Evolutionary conservation across 2,113 vertebrate species (phyloP), one percentile per base, ranked within the genome.

Genomic region (Podilymbus podiceps): DNA sequence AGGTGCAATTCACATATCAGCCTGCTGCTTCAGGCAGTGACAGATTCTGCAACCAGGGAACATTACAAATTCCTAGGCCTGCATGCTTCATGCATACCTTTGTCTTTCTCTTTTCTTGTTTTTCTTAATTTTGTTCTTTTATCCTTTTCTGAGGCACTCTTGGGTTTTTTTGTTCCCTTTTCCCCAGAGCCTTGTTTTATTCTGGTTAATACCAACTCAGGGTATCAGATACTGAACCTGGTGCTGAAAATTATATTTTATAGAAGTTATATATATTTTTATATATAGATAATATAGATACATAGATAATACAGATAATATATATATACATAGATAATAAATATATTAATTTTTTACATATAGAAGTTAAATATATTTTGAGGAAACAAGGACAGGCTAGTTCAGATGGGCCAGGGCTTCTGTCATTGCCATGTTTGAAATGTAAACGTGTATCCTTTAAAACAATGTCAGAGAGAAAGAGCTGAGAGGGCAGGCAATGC

Each of bases 1-100:
- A 95, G 68, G 68, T 94, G 95, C 60, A 95, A 84, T 93, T 93
- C 95, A 81, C 56, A 24, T 94, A 77, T 58, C 72, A 88, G 14
- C 50, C 23, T 67, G 46, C 15, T 89, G 60, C 52, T 93, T 81
- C 49, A 64, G 85, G 60, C 40, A 62, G 19, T 35, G 64, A 86
- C 47, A 71, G 47, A 86, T 81, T 90, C 46, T 90, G 35, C 52
- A 84, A 44, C 12, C 15, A 79, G 35, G 12, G 27, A 92, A 89
- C 35, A 73, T 42, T 72, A 81, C 47, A 58, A 62, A 88, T 89
- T 88, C 49, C 33, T 83, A 52, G 20, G 10, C 12, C 60, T 81
- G 40, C 30, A 33, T 78, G 16, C 17, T 9, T 90, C 17, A 63
- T 74, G 23, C 15, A 11, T 66, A 76, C 2, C 28, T 73, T 56